These are phyloP conservation scores for Strix aluco DNA, from an alignment of 2,113 vertebrate genomes.

Conservation along the genomic window DNA sequence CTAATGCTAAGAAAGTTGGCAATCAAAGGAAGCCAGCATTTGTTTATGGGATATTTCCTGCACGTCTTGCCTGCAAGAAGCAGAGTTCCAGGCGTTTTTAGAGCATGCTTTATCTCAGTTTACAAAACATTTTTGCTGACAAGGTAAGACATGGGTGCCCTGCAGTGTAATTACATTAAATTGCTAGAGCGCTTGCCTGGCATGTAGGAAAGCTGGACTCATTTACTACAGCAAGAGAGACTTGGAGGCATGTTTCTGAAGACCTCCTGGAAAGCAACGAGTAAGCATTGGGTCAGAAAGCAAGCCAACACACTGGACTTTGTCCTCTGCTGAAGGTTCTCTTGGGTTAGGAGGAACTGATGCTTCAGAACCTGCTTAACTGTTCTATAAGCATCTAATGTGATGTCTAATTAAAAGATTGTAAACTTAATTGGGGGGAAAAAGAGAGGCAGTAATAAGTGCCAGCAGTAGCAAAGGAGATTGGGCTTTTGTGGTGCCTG, in stretches of 20 bases:
- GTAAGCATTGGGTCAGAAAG: neutral
- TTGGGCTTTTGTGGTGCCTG: neutral
- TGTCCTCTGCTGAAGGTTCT: neutral
- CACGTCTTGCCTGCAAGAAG: neutral
- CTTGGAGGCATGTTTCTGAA: neutral
- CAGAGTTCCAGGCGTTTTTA: neutral
- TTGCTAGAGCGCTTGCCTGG: neutral
- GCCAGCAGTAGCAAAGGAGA: neutral
- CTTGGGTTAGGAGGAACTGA: neutral
- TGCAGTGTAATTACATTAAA: neutral
- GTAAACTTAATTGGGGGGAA: neutral
- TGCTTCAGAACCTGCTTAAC: neutral
- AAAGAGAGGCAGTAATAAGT: neutral
- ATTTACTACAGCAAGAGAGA: neutral
- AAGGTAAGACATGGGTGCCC: neutral
- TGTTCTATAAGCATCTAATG: neutral
- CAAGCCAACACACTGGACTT: fast-evolving
- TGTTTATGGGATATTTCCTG: neutral
- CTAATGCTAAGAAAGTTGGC: neutral
- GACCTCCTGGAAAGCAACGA: neutral
- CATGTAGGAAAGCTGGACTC: neutral
- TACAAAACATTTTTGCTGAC: neutral
- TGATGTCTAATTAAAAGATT: neutral
- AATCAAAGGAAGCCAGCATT: neutral
- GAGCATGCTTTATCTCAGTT: neutral